Conservation (phyloP, 2,888 invertebrate species). For the Sarcophaga subvicina region DNA sequence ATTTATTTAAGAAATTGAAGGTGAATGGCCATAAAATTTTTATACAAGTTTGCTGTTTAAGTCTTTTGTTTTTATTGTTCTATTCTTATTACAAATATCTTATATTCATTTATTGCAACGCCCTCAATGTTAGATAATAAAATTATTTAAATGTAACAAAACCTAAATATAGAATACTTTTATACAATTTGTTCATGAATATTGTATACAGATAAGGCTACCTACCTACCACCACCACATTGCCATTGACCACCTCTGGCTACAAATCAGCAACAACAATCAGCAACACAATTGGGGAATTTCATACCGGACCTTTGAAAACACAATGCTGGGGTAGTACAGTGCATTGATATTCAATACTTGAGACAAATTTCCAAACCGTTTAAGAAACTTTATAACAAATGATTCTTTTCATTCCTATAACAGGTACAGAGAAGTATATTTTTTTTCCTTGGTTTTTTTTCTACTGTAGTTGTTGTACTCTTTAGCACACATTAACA, state of each 20-base stretch:
- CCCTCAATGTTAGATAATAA: conserved; percentile 32
- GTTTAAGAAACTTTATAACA: conserved; percentile 41
- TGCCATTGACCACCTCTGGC: conserved; percentile 37
- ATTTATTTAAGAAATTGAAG: not conserved
- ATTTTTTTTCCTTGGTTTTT: not conserved
- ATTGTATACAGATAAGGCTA: conserved; percentile 38
- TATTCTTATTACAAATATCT: not conserved
- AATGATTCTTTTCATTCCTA: conserved; percentile 10
- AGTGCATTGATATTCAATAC: not conserved
- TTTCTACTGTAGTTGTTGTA: not conserved
- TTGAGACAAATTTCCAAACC: conserved; percentile 31
- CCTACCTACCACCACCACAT: not conserved
- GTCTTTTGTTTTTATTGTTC: conserved; percentile 43
- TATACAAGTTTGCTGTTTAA: conserved; percentile 57
- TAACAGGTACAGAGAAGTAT: conserved; percentile 21
- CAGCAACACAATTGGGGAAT: conserved; percentile 50
- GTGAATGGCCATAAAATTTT: not conserved
- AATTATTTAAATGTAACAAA: not conserved
- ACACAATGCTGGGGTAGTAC: not conserved
- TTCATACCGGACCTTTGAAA: conserved; percentile 63
- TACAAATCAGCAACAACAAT: not conserved
- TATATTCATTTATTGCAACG: conserved; percentile 11
- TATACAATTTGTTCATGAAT: conserved; percentile 13
- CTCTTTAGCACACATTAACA: conserved; percentile 35
- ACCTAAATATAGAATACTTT: conserved; percentile 24